phyloP scores from a whole-genome alignment of 2,797 vertebrate species.

The Merluccius polli region DNA sequence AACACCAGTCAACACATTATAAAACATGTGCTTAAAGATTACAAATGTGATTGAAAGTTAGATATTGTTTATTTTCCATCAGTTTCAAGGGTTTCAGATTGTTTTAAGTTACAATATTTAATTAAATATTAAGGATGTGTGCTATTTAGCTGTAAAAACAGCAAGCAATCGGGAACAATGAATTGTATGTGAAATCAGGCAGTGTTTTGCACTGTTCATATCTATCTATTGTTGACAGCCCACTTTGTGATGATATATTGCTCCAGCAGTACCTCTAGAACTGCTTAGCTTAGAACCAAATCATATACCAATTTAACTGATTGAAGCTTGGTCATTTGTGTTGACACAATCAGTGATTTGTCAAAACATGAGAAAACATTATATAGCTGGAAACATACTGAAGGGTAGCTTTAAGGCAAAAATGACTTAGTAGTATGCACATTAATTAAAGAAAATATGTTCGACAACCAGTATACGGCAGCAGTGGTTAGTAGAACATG shows the following conservation, averaged over 20 bases:
- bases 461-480: background rate
- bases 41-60: background rate
- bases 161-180: constrained; percentile 24
- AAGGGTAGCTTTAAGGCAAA: background rate
- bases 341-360: background rate
- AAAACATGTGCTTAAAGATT: background rate
- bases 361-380: background rate
- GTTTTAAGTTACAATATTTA: background rate
- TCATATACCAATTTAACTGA: background rate
- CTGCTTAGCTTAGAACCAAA: constrained; percentile 15
- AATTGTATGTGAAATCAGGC: constrained; percentile 34
- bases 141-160: background rate
- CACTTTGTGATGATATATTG: constrained; percentile 37
- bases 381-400: background rate
- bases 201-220: constrained; percentile 19
- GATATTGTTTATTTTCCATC: too few species aligned
- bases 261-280: constrained; percentile 38
- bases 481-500: background rate
- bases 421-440: background rate
- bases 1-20: background rate
- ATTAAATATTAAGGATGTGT: background rate
- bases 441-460: background rate
- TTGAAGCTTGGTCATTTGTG: too few species aligned
- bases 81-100: background rate
- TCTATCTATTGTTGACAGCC: constrained; percentile 20